phyloP scores from a whole-genome alignment of 2,888 invertebrate species.

The Proisotoma minuta region DNA sequence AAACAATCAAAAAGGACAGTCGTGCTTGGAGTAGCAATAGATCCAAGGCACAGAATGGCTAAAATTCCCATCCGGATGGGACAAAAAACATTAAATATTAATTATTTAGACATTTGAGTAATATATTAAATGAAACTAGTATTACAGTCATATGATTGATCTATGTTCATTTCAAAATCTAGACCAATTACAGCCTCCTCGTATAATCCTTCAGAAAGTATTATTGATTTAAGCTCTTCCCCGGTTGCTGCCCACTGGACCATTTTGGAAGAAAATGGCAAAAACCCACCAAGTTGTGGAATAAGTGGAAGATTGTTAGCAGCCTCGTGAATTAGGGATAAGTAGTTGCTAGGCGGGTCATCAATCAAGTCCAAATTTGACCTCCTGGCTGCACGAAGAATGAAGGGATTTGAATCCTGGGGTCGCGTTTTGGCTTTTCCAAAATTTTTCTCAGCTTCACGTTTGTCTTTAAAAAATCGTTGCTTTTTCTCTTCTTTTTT shows the following conservation, averaged over 20 bases:
- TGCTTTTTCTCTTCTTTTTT: too few species aligned
- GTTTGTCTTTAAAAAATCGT: too few species aligned
- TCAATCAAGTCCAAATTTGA: background rate
- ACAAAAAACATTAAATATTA: background rate
- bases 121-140: background rate
- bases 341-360: background rate
- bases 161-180: slow-evolving; percentile 5
- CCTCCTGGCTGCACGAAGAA: background rate
- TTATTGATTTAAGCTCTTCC: background rate
- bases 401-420: background rate
- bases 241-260: background rate
- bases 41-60: background rate
- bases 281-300: background rate
- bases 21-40: background rate
- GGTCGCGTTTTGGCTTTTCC: background rate
- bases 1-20: background rate
- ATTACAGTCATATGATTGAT: background rate
- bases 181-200: background rate
- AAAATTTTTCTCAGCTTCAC: too few species aligned
- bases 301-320: background rate
- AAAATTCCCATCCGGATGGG: background rate
- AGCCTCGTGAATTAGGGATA: background rate
- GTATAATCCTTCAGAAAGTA: background rate
- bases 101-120: background rate
- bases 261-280: background rate